Evolutionary conservation across 2,888 invertebrate species (phyloP).

Genomic region (Plutella xylostella): DNA sequence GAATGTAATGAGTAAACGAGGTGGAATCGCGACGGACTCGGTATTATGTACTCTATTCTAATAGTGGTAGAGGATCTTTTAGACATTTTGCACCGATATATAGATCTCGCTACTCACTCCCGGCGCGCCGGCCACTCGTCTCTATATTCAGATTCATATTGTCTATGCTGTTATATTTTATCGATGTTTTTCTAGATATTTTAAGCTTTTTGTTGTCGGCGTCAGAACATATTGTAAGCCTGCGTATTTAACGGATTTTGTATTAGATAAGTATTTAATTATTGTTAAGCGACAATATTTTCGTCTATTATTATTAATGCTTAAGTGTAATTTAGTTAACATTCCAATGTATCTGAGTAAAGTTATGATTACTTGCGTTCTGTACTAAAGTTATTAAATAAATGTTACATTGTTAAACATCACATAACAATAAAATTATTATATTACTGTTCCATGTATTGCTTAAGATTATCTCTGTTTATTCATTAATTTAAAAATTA

Average conservation of each 20-base stretch:
- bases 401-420: constrained; percentile 6
- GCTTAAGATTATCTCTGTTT: not conserved
- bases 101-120: constrained; percentile 19
- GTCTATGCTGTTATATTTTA: constrained; percentile 32
- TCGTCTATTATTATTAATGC: constrained; percentile 52
- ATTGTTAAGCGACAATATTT: constrained; percentile 43
- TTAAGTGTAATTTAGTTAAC: constrained; percentile 47
- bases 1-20: constrained; percentile 25
- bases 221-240: constrained; percentile 3
- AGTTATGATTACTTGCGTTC: not conserved
- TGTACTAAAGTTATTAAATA: not conserved
- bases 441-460: not conserved
- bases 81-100: constrained; percentile 64
- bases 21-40: constrained; percentile 26
- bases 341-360: constrained; percentile 45
- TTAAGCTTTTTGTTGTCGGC: constrained; percentile 25
- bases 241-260: constrained; percentile 9
- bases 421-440: not conserved
- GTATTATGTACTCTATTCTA: constrained; percentile 53
- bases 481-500: not conserved
- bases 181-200: constrained; percentile 30
- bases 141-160: constrained; percentile 30
- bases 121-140: constrained; percentile 30
- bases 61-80: constrained; percentile 57
- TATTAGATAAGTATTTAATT: constrained; percentile 45